These are phyloP conservation scores for Malaclemys terrapin DNA, from an alignment of 2,113 vertebrate genomes.

Conservation along the genomic window DNA sequence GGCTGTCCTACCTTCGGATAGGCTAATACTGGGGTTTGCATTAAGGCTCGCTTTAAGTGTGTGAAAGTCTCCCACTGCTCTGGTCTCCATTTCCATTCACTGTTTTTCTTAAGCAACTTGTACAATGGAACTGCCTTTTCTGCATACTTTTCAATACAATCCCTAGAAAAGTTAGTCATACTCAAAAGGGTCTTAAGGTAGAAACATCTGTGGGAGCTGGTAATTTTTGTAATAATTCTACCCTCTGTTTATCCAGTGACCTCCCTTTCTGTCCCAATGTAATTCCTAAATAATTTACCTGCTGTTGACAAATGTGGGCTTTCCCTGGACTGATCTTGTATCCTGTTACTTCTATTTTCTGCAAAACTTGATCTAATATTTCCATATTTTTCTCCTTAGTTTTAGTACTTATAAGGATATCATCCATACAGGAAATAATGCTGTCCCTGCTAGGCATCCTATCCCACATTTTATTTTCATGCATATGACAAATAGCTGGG, in stretches of 20 bases:
- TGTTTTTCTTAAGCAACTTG: neutral
- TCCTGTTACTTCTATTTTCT: neutral
- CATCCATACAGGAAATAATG: neutral
- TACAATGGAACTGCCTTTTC: neutral
- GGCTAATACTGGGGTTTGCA: neutral
- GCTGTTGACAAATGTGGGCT: neutral
- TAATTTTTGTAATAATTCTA: neutral
- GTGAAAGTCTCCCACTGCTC: neutral
- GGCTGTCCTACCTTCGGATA: neutral
- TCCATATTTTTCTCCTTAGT: neutral
- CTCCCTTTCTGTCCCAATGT: neutral
- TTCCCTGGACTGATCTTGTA: neutral
- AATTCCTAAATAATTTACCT: neutral
- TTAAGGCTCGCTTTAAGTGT: neutral
- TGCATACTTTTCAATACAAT: neutral
- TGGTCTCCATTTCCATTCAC: too few species aligned
- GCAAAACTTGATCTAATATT: neutral
- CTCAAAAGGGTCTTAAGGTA: neutral
- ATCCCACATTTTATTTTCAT: neutral
- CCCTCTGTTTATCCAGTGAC: neutral
- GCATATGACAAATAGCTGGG: neutral
- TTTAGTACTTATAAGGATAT: neutral
- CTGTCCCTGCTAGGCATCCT: neutral
- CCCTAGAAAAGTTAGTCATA: neutral
- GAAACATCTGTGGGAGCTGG: neutral